Evolutionary conservation across 2,113 vertebrate species (phyloP), one percentile per base, ranked within the genome.

Genomic region (Salminus brasiliensis): DNA sequence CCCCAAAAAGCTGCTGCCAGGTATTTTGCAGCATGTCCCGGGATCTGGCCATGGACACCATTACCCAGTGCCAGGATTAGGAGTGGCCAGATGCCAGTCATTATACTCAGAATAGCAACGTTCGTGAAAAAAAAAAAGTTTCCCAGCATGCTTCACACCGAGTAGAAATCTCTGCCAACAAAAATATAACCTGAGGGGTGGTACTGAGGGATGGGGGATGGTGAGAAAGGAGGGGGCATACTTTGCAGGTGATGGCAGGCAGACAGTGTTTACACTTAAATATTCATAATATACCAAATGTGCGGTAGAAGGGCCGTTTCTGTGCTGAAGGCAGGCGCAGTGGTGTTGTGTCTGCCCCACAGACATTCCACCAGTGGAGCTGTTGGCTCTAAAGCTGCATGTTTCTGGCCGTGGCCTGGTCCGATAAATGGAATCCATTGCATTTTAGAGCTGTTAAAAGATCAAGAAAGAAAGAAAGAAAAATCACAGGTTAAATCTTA

Each of bases 51-150:
- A 87, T 0, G 88, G 87, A 89, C 88, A 87, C 84, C 73, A 76
- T 81, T 81, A 59, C 43, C 55, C 43, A 23, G 25, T 43, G 69
- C 52, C 72, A 83, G 79, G 65, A 45, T 62, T 75, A 62, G 74
- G 57, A 16, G 15, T 57, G 63, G 90, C 85, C 18, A 43, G 12
- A 78, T n/a, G 90, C 91, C 92, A 92, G 86, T 85, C 87, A 89
- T 92, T 89, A 89, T 89, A 85, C 92, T 93, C 84, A 90, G 89
- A 94, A 93, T 92, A 93, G 92, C 52, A 91, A 90, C 78, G 3
- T 74, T 74, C 76, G 72, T 82, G 84, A 82, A 91, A 89, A 92
- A 88, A 85, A 86, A 83, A 90, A 90, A 81, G 68, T 85, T 83
- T 88, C 91, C 91, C 90, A 90, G 88, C 88, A 90, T 92, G 90